A percentile compares a stretch with the other conserved stretches of the same genome.
Conservation (phyloP, 2,888 invertebrate species). For the Hoplodrina ambigua region DNA sequence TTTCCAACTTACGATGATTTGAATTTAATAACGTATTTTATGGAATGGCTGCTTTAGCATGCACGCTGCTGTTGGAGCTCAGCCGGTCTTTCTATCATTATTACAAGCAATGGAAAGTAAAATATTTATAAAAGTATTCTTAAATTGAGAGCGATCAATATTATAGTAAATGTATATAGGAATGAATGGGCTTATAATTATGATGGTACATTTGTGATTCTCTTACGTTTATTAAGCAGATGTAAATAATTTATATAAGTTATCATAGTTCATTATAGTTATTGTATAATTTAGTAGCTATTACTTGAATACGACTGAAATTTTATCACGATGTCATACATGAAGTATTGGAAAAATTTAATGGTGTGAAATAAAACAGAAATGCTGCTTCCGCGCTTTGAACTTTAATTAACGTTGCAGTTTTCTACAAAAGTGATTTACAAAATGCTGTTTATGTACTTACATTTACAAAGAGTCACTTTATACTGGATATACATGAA, state of each 20-base stretch:
- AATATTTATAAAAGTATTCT: conserved; percentile 60
- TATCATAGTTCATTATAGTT: conserved; percentile 79
- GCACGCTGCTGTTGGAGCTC: conserved; percentile 36
- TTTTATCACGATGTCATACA: conserved; percentile 62
- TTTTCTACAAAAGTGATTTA: conserved; percentile 54
- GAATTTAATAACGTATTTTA: conserved; percentile 39
- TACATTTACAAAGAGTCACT: conserved; percentile 59
- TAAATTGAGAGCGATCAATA: conserved; percentile 71
- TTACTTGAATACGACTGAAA: conserved; percentile 82
- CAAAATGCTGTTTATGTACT: conserved; percentile 59
- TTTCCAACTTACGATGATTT: conserved; percentile 44
- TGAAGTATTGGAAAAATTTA: conserved; percentile 27
- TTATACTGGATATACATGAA: conserved; percentile 60
- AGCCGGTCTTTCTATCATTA: conserved; percentile 52
- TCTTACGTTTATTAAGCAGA: conserved; percentile 78
- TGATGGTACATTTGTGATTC: conserved; percentile 83
- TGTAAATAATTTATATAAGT: conserved; percentile 89
- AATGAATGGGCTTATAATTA: conserved; percentile 81
- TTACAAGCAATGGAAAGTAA: conserved; percentile 54
- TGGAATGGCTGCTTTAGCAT: conserved; percentile 41
- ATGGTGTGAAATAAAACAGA: conserved; percentile 43
- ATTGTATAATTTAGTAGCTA: conserved; percentile 79
- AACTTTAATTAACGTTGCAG: conserved; percentile 34
- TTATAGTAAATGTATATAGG: conserved; percentile 80
- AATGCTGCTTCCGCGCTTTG: conserved; percentile 66